These are phyloP conservation scores for Geopemphigus sp. DNA, from an alignment of 1,140 invertebrate species.

Conservation along the genomic window DNA sequence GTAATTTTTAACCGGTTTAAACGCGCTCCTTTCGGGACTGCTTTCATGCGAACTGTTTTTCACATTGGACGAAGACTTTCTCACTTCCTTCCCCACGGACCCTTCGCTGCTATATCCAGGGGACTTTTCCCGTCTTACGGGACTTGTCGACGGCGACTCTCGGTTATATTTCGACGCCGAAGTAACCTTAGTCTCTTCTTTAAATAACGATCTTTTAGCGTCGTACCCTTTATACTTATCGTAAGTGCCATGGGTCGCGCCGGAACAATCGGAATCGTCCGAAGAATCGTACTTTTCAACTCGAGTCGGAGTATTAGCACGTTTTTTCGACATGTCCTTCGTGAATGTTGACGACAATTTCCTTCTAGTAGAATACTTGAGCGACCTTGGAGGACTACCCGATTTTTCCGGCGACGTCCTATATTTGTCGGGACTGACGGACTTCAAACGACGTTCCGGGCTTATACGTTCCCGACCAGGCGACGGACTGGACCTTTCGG, in stretches of 20 bases:
- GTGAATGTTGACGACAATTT: constrained; percentile 29
- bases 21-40: constrained; percentile 54
- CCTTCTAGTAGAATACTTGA: not conserved
- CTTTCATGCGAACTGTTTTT: constrained; percentile 51
- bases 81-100: constrained; percentile 54
- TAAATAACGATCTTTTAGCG: constrained; percentile 26
- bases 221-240: constrained; percentile 11
- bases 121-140: constrained; percentile 52
- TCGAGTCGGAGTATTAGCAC: constrained; percentile 30
- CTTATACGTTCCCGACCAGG: constrained; percentile 58
- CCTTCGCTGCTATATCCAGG: constrained; percentile 55
- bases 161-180: constrained; percentile 21
- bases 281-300: constrained; percentile 22
- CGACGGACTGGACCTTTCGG: constrained; percentile 58
- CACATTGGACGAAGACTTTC: constrained; percentile 19
- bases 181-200: constrained; percentile 31
- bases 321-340: constrained; percentile 46
- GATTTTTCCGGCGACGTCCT: constrained; percentile 30
- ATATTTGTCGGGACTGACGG: constrained; percentile 31
- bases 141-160: constrained; percentile 43
- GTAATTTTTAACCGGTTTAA: constrained; percentile 53
- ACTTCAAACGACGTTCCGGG: constrained; percentile 53
- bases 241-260: constrained; percentile 28
- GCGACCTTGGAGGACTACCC: constrained; percentile 22
- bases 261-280: constrained; percentile 46